A percentile compares a stretch with the other conserved stretches of the same genome.
Conservation (phyloP, 2,113 vertebrate genomes). For the Ophthalmolycus amberensis region DNA sequence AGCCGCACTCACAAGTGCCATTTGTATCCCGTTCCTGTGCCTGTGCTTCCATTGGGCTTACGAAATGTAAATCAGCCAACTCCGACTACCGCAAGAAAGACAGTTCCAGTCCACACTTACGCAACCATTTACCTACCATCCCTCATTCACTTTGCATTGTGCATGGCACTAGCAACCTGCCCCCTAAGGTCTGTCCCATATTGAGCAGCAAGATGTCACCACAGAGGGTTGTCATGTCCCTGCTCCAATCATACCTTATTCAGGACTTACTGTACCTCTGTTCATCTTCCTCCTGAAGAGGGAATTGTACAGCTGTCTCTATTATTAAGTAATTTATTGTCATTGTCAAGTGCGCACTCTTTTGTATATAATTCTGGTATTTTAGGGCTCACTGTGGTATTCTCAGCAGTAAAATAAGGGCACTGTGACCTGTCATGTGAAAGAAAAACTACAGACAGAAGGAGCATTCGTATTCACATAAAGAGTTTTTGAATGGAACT, state of each 20-base stretch:
- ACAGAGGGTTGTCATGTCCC: conserved; percentile 1
- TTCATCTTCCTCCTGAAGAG: background rate
- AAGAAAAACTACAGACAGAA: conserved; percentile 5
- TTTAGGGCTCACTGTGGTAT: background rate
- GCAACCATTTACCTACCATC: conserved; percentile 15
- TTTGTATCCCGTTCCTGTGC: conserved; percentile 7
- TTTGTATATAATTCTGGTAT: background rate
- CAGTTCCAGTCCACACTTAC: conserved; percentile 12
- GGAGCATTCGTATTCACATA: background rate
- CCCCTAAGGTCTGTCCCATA: conserved; percentile 50
- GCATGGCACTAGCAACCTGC: conserved; percentile 35
- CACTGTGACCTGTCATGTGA: background rate
- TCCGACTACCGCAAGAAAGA: background rate
- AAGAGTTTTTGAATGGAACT: background rate
- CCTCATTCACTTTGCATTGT: conserved; percentile 34
- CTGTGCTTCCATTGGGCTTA: conserved; percentile 10
- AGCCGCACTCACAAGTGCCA: conserved; percentile 6
- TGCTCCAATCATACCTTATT: conserved; percentile 13
- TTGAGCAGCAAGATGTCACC: conserved; percentile 30
- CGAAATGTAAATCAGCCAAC: conserved; percentile 16
- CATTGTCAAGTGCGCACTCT: background rate
- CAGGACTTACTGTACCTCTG: background rate
- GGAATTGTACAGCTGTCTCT: background rate
- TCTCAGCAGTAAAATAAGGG: conserved; percentile 12
- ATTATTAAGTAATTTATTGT: conserved; percentile 9